Conservation (phyloP, 2,888 invertebrate species). For the Enchytraeus crypticus region DNA sequence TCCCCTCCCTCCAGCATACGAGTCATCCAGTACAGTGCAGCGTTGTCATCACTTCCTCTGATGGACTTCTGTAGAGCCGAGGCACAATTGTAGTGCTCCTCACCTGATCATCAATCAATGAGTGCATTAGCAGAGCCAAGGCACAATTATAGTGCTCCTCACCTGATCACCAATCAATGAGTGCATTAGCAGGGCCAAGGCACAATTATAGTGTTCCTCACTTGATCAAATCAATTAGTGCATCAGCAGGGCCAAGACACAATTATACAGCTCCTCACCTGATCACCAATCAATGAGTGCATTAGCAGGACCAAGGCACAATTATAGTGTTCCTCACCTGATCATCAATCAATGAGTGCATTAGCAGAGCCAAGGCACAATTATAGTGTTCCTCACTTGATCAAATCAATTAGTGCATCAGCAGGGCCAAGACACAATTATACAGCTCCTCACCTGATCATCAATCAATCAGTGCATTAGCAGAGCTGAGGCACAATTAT, state of each 20-base stretch:
- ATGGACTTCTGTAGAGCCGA: conserved; percentile 77
- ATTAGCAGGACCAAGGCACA: conserved; percentile 71
- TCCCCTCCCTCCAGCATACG: conserved; percentile 71
- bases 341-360: too few relatives aligned
- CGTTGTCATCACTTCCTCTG: conserved; percentile 69
- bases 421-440: conserved; percentile 70
- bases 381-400: background rate
- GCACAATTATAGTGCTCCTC: conserved; percentile 76
- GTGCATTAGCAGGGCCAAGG: too few relatives aligned
- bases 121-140: conserved; percentile 72
- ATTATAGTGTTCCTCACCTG: conserved; percentile 72
- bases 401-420: too few relatives aligned
- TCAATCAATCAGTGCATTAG: too few relatives aligned
- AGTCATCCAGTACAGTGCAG: conserved; percentile 72
- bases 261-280: conserved; percentile 73
- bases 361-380: too few relatives aligned
- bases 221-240: too few relatives aligned
- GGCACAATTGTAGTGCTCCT: conserved; percentile 73
- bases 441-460: conserved; percentile 71
- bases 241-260: conserved; percentile 73
- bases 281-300: too few relatives aligned
- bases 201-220: background rate
- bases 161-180: too few relatives aligned
- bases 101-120: too few relatives aligned
- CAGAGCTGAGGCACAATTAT: conserved; percentile 70